These are phyloP conservation scores for Trissolcus japonicus DNA, from an alignment of 2,888 invertebrate species.

Conservation along the genomic window DNA sequence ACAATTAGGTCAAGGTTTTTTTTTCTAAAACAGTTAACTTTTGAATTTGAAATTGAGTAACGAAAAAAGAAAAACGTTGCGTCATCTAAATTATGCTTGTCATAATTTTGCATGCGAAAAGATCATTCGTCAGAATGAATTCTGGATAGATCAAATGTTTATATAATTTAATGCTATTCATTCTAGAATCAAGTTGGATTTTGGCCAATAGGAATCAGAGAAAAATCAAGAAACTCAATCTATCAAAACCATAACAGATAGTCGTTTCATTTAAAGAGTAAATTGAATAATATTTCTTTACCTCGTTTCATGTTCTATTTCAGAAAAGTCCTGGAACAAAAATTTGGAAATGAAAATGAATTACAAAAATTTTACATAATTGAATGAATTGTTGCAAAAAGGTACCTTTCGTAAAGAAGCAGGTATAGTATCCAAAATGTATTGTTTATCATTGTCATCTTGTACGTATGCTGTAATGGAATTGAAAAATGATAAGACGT, in stretches of 20 bases:
- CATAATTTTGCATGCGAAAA: background rate
- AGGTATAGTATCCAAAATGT: conserved; percentile 82
- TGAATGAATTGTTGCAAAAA: background rate
- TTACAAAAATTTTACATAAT: background rate
- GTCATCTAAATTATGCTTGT: conserved; percentile 1
- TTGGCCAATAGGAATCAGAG: background rate
- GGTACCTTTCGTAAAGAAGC: conserved; percentile 78
- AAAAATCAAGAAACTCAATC: too few species aligned
- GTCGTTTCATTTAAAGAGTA: too few species aligned
- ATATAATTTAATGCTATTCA: background rate
- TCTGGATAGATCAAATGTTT: too few species aligned
- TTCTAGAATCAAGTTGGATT: conserved; percentile 36
- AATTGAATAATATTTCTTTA: conserved; percentile 56
- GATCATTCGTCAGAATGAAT: too few species aligned
- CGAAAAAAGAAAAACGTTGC: too few species aligned
- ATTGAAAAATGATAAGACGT: conserved; percentile 4
- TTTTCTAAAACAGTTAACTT: too few species aligned
- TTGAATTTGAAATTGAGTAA: too few species aligned
- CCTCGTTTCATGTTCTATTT: conserved; percentile 71
- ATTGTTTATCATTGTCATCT: conserved; percentile 83
- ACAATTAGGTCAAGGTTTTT: too few species aligned
- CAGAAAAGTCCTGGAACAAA: conserved; percentile 68
- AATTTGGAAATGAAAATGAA: background rate
- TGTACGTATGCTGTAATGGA: conserved; percentile 82
- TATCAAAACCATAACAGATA: too few species aligned